These are phyloP conservation scores for Ophraella communa DNA, from an alignment of 2,888 invertebrate species.

Conservation along the genomic window DNA sequence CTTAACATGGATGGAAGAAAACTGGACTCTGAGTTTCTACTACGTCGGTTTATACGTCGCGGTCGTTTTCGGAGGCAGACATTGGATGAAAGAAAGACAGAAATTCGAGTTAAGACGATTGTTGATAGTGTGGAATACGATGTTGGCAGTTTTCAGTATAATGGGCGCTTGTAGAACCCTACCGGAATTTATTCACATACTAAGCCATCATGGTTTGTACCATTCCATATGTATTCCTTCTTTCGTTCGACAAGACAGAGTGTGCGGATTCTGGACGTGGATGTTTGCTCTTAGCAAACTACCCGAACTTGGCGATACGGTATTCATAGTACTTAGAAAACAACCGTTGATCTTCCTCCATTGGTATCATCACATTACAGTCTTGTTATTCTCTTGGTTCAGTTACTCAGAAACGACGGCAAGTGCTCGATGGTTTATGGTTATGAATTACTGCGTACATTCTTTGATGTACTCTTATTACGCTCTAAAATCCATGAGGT, in stretches of 20 bases:
- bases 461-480: constrained; percentile 92
- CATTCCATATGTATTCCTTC: constrained; percentile 96
- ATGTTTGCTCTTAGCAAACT: constrained; percentile 96
- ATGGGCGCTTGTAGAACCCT: constrained; percentile 91
- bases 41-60: constrained; percentile 88
- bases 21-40: constrained; percentile 95
- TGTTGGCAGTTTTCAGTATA: constrained; percentile 92
- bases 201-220: constrained; percentile 89
- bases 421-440: constrained; percentile 91
- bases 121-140: constrained; percentile 90
- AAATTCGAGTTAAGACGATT: constrained; percentile 88
- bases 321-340: constrained; percentile 92
- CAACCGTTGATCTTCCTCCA: constrained; percentile 93
- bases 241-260: constrained; percentile 90
- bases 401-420: constrained; percentile 89
- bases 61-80: constrained; percentile 91
- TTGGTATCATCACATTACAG: constrained; percentile 97
- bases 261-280: constrained; percentile 96
- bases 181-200: constrained; percentile 89
- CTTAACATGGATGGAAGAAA: constrained; percentile 92
- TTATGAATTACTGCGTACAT: constrained; percentile 93
- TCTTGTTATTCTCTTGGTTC: constrained; percentile 92
- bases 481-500: constrained; percentile 84
- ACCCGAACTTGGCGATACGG: constrained; percentile 94
- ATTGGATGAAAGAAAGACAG: constrained; percentile 90